Base-by-base conservation (phyloP, 2,888 invertebrate species). In the Hypselothyrea guttata region DNA sequence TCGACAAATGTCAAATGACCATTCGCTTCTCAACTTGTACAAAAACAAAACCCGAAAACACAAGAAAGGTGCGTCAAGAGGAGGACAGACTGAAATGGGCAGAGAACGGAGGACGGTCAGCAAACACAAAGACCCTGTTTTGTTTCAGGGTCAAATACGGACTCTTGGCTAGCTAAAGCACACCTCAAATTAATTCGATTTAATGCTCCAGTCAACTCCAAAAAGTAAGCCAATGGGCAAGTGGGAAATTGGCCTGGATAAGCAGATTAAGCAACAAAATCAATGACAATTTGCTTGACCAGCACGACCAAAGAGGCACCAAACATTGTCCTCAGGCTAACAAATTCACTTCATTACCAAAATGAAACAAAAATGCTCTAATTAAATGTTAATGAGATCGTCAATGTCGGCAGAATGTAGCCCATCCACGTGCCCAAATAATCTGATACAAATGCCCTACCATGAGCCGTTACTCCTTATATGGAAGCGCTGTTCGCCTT, bases 1-100 rank as follows among this genome's bases (percentile, higher is more conserved):
- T 75, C 78, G 78, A 74, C 82, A 86, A 84, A 82, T 86, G 83
- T 84, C 84, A 86, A 84, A 79, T 84, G 84, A 74, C 81, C 78
- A 83, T 52, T 72, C 59, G 42, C 34, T 37, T 41, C 49, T 41
- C 40, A 13, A 48, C 7, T 8, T 2, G 38, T 8, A 9, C 41
- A 13, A 48, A 41, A 41, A 59, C 54, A 54, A 49, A 58, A 42
- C 27, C 42, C 48, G 11, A 11, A 31, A 51, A 70, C 71, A 71
- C 55, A 51, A 54, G 73, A 71, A 71, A 61, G 71, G 71, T 73
- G 73, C 57, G 73, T 64, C 71, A 18, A 7, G n/a, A 30, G n/a
- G 22, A 22, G 22, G 22, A 22, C 22, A 22, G 22, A 22, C 22
- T 4, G 22, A 22, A 5, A 22, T 22, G 22, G 5, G 22, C 5